Conservation (phyloP, 2,888 invertebrate genomes). For the Sceliomorpha sp. region DNA sequence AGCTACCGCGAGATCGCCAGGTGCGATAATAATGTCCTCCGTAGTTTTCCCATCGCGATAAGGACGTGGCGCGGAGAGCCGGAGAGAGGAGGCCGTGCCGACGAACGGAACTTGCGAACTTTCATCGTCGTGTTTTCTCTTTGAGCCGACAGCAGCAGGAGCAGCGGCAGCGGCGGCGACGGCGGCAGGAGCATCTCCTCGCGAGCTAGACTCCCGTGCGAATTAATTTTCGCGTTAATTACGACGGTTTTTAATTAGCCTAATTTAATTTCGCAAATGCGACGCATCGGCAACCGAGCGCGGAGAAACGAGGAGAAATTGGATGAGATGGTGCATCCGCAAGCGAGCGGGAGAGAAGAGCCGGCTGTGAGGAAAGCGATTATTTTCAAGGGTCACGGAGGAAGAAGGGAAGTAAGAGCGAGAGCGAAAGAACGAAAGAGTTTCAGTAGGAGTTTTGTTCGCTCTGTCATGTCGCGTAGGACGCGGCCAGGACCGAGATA, state of each 20-base stretch:
- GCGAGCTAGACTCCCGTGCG: too few relatives aligned
- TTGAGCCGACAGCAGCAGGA: too few relatives aligned
- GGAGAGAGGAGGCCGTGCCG: too few relatives aligned
- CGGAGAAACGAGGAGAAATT: slow-evolving; percentile 44
- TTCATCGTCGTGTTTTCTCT: too few relatives aligned
- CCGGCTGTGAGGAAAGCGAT: slow-evolving; percentile 13
- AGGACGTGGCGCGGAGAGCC: too few relatives aligned
- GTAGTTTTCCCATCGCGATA: slow-evolving; percentile 8
- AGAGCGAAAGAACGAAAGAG: slow-evolving; percentile 8
- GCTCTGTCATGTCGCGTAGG: slow-evolving; percentile 65
- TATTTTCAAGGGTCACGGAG: slow-evolving; percentile 13
- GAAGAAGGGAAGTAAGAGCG: slow-evolving; percentile 4
- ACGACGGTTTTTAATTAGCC: slow-evolving; percentile 52
- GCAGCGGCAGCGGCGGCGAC: too few relatives aligned
- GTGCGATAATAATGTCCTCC: slow-evolving; percentile 21
- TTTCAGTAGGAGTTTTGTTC: slow-evolving; percentile 30
- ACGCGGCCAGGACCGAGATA: slow-evolving; percentile 35
- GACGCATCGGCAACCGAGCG: slow-evolving; percentile 41
- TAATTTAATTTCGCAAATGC: slow-evolving; percentile 50
- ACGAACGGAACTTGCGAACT: too few relatives aligned
- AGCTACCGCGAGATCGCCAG: slow-evolving; percentile 32
- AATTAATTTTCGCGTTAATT: slow-evolving; percentile 44
- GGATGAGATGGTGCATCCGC: slow-evolving; percentile 23
- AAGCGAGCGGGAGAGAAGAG: neutral
- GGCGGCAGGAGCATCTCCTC: too few relatives aligned